Base-by-base conservation (phyloP, 2,113 vertebrate genomes). In the Pseudonaja textilis region DNA sequence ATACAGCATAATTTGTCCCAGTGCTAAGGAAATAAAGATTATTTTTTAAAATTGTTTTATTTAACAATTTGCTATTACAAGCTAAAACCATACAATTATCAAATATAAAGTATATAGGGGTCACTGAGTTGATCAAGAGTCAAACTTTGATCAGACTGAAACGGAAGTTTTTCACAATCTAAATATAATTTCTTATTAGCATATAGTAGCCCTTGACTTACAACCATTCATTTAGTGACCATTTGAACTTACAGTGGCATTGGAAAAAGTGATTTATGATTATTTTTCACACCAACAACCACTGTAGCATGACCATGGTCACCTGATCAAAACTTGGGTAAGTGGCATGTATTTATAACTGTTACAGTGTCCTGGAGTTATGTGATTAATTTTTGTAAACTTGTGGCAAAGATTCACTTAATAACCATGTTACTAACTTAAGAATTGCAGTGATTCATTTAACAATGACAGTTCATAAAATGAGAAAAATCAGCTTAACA, bases 1-100 rank as follows among this genome's bases (percentile, higher is more conserved):
- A 39, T 99, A 99, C 92, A 99, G 98, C 99, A 99, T 99, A 95
- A 99, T 99, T 96, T 99, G 99, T 93, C 99, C 99, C 87, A 99
- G 97, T 95, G 99, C 99, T 99, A 95, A 90, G 92, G 92, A 94
- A 94, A 96, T 57, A 94, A 95, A 96, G 94, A 34, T 94, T 88
- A 95, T 5, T 93, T n/a, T 57, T 18, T 92, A 93, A 93, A 59
- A 88, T 42, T 93, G 95, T 93, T 89, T 92, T 94, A 96, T 0
- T 0, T 23, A 8, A 39, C 6, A 3, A 20, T 20, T 81, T 81
- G 34, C 69, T 81, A 0, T 81, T 39, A 81, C 34, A 39, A 81
- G 18, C 16, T 39, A 39, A 39, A 81, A 81, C 6, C 16, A 39
- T 81, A 39, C n/a, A 81, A 81, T 39, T 39, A 81, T 8, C 69